These are phyloP conservation scores for Chelonoidis abingdonii DNA, from an alignment of 2,113 vertebrate species.

Conservation along the genomic window DNA sequence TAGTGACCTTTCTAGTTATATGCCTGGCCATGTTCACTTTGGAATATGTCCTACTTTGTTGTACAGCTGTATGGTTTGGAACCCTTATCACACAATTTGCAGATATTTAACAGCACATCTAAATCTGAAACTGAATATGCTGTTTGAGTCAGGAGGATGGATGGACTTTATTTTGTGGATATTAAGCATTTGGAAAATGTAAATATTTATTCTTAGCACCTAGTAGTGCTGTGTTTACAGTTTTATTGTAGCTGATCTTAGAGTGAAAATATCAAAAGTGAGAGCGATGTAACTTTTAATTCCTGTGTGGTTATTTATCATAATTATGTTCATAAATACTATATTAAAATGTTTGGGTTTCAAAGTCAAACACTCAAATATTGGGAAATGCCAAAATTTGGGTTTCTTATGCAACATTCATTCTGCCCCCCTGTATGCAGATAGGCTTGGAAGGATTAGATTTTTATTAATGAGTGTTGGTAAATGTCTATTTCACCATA, in stretches of 20 bases:
- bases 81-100: no score
- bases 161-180: not conserved
- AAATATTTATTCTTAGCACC: not conserved
- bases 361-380: not conserved
- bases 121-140: not conserved
- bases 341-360: not conserved
- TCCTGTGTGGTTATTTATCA: not conserved
- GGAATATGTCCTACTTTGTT: not conserved
- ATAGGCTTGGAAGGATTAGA: no score
- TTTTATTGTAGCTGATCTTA: not conserved
- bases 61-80: not conserved
- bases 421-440: no score
- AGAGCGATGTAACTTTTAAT: not conserved
- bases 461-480: no score
- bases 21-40: rapidly evolving
- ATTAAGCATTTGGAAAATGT: not conserved
- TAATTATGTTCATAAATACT: not conserved
- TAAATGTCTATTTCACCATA: no score
- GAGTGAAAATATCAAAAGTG: not conserved
- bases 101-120: not conserved
- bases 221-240: not conserved
- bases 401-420: no score
- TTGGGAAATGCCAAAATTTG: not conserved
- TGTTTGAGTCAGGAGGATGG: not conserved
- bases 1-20: rapidly evolving